phyloP scores from a whole-genome alignment of 1,140 invertebrate genomes.

The Cotesia typhae region DNA sequence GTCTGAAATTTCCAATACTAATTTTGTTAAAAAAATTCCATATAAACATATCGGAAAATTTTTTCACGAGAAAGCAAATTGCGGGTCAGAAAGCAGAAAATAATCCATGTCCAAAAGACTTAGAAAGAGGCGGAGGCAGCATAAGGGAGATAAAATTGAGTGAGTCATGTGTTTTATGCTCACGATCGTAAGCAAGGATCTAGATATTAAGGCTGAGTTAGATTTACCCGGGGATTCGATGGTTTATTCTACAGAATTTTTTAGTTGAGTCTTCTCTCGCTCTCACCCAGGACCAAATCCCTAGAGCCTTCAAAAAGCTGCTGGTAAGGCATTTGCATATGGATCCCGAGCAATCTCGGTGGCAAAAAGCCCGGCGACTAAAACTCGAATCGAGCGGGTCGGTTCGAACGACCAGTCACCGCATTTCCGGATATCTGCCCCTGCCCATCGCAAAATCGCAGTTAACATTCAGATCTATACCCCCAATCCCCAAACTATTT shows the following conservation, averaged over 20 bases:
- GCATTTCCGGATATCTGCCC: slow-evolving; percentile 10
- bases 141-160: no score
- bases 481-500: slow-evolving; percentile 11
- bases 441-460: slow-evolving; percentile 4
- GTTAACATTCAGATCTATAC: slow-evolving; percentile 5
- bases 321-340: slow-evolving; percentile 21
- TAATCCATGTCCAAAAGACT: no score
- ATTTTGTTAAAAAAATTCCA: no score
- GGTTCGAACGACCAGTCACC: background rate
- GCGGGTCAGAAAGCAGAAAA: no score
- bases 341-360: slow-evolving; percentile 19
- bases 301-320: no score
- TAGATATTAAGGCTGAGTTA: slow-evolving; percentile 1
- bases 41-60: no score
- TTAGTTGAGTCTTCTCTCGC: background rate
- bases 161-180: slow-evolving; percentile 23
- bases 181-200: slow-evolving; percentile 11
- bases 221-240: background rate
- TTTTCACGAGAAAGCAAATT: no score
- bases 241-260: slow-evolving; percentile 26
- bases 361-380: slow-evolving; percentile 11
- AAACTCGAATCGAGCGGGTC: slow-evolving; percentile 2
- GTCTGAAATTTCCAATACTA: no score
- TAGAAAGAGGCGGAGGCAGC: no score
- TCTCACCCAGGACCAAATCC: background rate